Evolutionary conservation across 1,140 invertebrate species (phyloP).

Genomic region (Sinella curviseta): DNA sequence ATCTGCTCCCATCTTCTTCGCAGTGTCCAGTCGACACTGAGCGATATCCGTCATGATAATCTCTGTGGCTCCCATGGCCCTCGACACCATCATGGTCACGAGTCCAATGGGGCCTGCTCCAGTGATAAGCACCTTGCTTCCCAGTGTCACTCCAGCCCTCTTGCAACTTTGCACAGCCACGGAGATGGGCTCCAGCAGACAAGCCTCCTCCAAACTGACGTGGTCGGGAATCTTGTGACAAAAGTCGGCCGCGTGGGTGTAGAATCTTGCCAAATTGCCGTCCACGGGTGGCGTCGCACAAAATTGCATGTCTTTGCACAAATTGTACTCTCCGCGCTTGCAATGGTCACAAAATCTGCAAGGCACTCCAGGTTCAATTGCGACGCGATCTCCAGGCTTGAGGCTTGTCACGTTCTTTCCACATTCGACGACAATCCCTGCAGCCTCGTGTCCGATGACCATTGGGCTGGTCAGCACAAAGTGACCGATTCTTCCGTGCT

Average conservation of each 20-base stretch:
- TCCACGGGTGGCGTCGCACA: slow-evolving; percentile 87
- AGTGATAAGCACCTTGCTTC: slow-evolving; percentile 77
- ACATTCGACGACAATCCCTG: slow-evolving; percentile 69
- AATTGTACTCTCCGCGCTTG: slow-evolving; percentile 83
- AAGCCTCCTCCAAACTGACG: slow-evolving; percentile 23
- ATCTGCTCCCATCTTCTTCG: not conserved
- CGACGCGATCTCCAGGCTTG: slow-evolving; percentile 54
- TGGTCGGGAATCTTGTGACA: slow-evolving; percentile 73
- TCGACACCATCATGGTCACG: slow-evolving; percentile 77
- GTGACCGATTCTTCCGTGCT: slow-evolving; percentile 75
- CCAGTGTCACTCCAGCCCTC: slow-evolving; percentile 70
- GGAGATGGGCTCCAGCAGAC: slow-evolving; percentile 86
- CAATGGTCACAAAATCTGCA: slow-evolving; percentile 83
- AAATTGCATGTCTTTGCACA: slow-evolving; percentile 84
- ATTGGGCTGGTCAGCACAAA: slow-evolving; percentile 80
- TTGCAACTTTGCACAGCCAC: slow-evolving; percentile 87
- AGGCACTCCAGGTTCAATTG: slow-evolving; percentile 73
- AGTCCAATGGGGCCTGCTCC: slow-evolving; percentile 92
- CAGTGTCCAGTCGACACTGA: not conserved
- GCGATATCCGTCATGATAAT: slow-evolving; percentile 75
- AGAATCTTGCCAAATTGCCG: slow-evolving; percentile 81
- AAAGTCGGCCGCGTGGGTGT: slow-evolving; percentile 88
- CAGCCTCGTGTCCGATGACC: slow-evolving; percentile 86
- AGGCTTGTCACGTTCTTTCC: slow-evolving; percentile 76
- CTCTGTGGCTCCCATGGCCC: slow-evolving; percentile 82